These are phyloP conservation scores for Noturus placidus DNA, from an alignment of 2,113 vertebrate species.

Conservation along the genomic window DNA sequence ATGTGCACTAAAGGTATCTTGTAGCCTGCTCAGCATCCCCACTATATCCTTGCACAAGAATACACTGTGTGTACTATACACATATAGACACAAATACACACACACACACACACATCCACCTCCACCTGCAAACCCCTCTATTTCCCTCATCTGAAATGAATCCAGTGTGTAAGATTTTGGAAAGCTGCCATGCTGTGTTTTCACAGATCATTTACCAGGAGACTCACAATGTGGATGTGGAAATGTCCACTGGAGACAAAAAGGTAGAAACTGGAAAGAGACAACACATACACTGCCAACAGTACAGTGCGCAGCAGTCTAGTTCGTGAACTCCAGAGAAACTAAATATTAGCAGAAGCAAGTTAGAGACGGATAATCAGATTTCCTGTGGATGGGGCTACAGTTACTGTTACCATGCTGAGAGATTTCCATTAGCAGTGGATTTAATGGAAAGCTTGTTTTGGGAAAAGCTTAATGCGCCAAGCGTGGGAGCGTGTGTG, in stretches of 20 bases:
- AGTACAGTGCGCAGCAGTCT: constrained; percentile 14
- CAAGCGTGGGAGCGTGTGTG: not conserved
- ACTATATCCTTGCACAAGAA: not conserved
- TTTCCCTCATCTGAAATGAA: constrained; percentile 4
- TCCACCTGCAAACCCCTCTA: not conserved
- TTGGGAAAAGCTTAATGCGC: constrained; percentile 16
- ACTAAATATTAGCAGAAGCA: constrained; percentile 53
- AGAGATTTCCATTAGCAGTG: constrained; percentile 34
- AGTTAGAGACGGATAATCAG: constrained; percentile 48
- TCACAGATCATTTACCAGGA: constrained; percentile 53
- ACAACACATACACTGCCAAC: constrained; percentile 23
- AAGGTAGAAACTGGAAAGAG: constrained; percentile 33
- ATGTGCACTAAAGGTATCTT: not conserved
- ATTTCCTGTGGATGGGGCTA: constrained; percentile 37
- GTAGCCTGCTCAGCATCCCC: not conserved
- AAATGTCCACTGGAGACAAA: constrained; percentile 33
- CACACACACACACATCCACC: not conserved
- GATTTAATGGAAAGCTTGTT: constrained; percentile 31
- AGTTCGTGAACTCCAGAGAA: constrained; percentile 54
- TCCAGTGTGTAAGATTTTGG: constrained; percentile 6
- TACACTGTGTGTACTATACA: not conserved
- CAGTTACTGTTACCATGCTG: constrained; percentile 27
- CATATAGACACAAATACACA: not conserved
- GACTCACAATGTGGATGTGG: constrained; percentile 33
- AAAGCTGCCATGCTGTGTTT: constrained; percentile 30